These are phyloP conservation scores for Tuberolachnus salignus DNA, from an alignment of 2,888 invertebrate genomes.

Conservation along the genomic window DNA sequence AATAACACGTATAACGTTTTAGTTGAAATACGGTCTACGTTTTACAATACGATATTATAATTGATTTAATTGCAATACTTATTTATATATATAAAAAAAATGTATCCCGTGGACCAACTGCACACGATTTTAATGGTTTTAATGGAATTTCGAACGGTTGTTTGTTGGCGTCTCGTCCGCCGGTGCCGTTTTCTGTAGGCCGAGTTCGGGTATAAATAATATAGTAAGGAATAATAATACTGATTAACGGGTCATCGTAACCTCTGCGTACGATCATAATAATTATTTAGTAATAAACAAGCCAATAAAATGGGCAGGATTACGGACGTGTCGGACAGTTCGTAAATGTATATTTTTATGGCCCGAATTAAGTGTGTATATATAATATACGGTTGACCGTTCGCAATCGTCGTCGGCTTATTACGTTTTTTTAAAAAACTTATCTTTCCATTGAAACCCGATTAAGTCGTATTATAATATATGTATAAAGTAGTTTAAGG, in stretches of 20 bases:
- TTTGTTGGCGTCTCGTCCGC: background rate
- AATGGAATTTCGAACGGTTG: background rate
- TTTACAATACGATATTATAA: too few relatives aligned
- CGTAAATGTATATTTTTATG: constrained; percentile 34
- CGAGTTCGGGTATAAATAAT: constrained; percentile 1
- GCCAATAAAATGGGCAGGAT: constrained; percentile 46
- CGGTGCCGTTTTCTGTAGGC: background rate
- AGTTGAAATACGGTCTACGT: too few relatives aligned
- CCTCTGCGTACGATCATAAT: constrained; percentile 31
- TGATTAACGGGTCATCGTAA: constrained; percentile 37
- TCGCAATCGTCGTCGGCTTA: constrained; percentile 14
- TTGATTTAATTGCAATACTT: background rate
- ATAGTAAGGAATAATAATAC: background rate
- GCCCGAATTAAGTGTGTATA: constrained; percentile 20
- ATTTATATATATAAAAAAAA: too few relatives aligned
- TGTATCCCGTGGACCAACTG: too few relatives aligned
- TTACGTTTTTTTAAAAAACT: constrained; percentile 21
- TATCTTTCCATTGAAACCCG: background rate
- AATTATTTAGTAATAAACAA: constrained; percentile 35
- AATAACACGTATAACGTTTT: background rate
- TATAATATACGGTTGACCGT: constrained; percentile 9
- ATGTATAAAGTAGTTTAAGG: background rate
- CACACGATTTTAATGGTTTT: too few relatives aligned
- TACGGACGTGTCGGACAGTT: background rate
- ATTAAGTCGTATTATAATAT: background rate